Evolutionary conservation across 2,888 invertebrate genomes (phyloP), one percentile per base, ranked within the genome.

Genomic region (Brachypalpus laphriformis): DNA sequence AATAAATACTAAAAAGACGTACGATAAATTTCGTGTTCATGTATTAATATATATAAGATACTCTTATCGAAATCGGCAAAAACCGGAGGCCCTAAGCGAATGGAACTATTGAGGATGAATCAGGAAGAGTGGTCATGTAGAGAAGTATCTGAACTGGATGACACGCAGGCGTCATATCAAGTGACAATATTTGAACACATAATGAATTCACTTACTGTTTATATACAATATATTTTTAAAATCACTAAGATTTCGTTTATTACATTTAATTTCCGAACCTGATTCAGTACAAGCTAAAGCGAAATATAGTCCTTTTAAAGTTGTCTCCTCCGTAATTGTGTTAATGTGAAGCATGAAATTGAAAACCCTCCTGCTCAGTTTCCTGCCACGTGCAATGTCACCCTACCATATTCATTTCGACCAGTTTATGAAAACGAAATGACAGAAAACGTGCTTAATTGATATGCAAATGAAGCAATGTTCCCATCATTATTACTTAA

Each of bases 401-500:
- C n/a, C 47, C 31, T 3, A 1, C 5, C 5, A n/a, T 18, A 61
- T 4, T 16, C 47, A 8, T 8, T 31, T 6, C 47, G 25, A 37
- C 20, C 20, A 47, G 65, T 40, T 66, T 57, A 47, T 28, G 28
- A 47, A 47, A 37, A 57, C 28, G 47, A 66, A 57, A 57, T 18
- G 34, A 22, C 20, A 65, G 34, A 51, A 56, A 56, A 66, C 65
- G 74, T 65, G 74, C 65, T 65, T 75, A 75, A 75, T 75, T 75
- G 74, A 76, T 68, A 51, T 76, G 76, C 51, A 76, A 76, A 76
- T 68, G 22, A 59, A 68, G 59, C 59, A 49, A 57, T 66, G 37
- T 49, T 66, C 59, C 34, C 76, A 49, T 76, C 51, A 28, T 51
- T 59, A 66, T 76, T 40, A 68, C 59, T 68, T 42, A 45, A 74